These are phyloP conservation scores for Charanyca ferruginea DNA, from an alignment of 2,888 invertebrate genomes.

Conservation along the genomic window DNA sequence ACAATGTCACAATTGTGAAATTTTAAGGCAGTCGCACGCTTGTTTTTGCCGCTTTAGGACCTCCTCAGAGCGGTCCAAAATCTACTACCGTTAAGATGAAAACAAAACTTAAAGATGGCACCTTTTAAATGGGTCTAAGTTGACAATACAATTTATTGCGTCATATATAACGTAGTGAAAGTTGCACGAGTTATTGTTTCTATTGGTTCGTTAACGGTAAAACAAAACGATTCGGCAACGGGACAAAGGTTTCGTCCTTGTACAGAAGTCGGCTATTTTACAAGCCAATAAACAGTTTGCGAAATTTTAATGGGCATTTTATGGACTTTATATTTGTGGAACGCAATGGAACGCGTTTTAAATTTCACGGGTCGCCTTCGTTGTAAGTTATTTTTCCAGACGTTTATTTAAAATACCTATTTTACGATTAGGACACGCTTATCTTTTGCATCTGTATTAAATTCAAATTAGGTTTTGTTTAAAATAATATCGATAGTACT, in stretches of 20 bases:
- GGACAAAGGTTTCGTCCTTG: conserved; percentile 77
- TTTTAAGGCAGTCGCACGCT: conserved; percentile 79
- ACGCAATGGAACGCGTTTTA: conserved; percentile 54
- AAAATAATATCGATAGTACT: neutral
- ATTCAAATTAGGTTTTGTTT: conserved; percentile 18
- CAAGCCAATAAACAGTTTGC: conserved; percentile 82
- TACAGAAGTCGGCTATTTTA: conserved; percentile 83
- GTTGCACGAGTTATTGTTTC: conserved; percentile 81
- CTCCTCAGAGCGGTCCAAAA: conserved; percentile 76
- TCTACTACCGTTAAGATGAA: conserved; percentile 87
- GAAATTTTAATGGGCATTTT: conserved; percentile 78
- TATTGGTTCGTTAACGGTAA: conserved; percentile 83
- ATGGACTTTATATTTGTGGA: conserved; percentile 66
- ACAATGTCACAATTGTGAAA: conserved; percentile 80
- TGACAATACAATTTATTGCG: conserved; percentile 86
- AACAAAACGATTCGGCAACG: conserved; percentile 74
- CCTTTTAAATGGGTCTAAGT: conserved; percentile 73
- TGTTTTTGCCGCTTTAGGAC: conserved; percentile 81
- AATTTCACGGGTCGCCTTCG: conserved; percentile 33
- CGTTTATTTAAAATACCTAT: conserved; percentile 17
- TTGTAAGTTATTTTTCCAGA: conserved; percentile 25
- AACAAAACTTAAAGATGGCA: conserved; percentile 78
- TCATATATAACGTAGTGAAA: conserved; percentile 90
- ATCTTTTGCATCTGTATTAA: conserved; percentile 15
- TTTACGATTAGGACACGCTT: neutral